Evolutionary conservation across 1,140 invertebrate genomes (phyloP).

Genomic region (Drosophila funebris): DNA sequence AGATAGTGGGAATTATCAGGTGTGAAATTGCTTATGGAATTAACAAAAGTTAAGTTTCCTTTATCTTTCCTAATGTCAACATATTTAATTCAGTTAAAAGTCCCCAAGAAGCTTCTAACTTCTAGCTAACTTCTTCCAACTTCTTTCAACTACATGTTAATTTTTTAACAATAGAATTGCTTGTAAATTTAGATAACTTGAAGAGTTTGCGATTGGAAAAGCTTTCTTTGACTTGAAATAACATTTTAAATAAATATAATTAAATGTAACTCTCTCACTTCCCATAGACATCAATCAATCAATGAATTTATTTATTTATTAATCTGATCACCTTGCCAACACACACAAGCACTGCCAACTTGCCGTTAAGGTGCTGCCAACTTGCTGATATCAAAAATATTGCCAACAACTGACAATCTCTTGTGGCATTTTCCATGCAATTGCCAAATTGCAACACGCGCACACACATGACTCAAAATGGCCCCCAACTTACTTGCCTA

Average conservation of each 20-base stretch:
- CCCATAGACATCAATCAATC: not conserved
- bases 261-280: not conserved
- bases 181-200: too few species aligned
- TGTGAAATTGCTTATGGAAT: too few species aligned
- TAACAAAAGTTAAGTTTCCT: too few species aligned
- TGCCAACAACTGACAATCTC: not conserved
- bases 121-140: too few species aligned
- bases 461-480: not conserved
- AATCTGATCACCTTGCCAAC: not conserved
- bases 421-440: not conserved
- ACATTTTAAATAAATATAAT: too few species aligned
- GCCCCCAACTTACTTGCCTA: not conserved
- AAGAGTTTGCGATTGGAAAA: too few species aligned
- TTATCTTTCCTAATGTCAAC: too few species aligned
- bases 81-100: too few species aligned
- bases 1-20: not conserved
- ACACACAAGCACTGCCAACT: not conserved
- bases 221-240: too few species aligned
- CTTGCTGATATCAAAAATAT: not conserved
- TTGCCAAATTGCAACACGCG: constrained; percentile 13
- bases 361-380: not conserved
- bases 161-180: too few species aligned
- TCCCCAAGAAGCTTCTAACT: too few species aligned
- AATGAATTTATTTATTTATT: not conserved
- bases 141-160: too few species aligned